Conservation (phyloP, 1,140 invertebrate species). For the Dendroctonus ponderosae region DNA sequence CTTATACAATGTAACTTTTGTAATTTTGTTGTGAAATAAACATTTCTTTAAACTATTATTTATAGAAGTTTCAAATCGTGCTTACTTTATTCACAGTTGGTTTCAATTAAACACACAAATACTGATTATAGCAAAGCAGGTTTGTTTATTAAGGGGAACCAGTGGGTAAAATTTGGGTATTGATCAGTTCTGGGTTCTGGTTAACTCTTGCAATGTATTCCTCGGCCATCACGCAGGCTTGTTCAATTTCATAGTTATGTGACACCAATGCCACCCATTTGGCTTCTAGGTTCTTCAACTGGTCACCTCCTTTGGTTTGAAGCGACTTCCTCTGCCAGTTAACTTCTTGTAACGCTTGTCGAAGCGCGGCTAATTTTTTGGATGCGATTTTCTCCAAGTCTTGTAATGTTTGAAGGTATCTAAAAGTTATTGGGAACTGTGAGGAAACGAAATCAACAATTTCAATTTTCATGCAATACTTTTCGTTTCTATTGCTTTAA, state of each 20-base stretch:
- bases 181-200: constrained; percentile 37
- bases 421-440: constrained; percentile 1
- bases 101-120: too few species aligned
- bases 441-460: not conserved
- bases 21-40: too few species aligned
- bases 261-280: constrained; percentile 94
- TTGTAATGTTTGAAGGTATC: constrained; percentile 77
- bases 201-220: constrained; percentile 46
- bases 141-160: constrained; percentile 5
- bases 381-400: constrained; percentile 73
- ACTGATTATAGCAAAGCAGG: too few species aligned
- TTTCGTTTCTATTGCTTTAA: not conserved
- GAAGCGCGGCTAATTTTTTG: constrained; percentile 65
- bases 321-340: constrained; percentile 92
- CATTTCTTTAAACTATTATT: too few species aligned
- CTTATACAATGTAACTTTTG: too few species aligned
- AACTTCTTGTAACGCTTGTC: constrained; percentile 86
- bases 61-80: too few species aligned
- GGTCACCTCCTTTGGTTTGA: constrained; percentile 85
- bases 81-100: too few species aligned
- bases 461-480: not conserved
- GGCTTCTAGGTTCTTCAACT: constrained; percentile 73
- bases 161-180: constrained; percentile 23
- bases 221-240: constrained; percentile 56
- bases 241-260: constrained; percentile 93